Conservation (phyloP, 2,113 vertebrate species). For the Cyanistes caeruleus region DNA sequence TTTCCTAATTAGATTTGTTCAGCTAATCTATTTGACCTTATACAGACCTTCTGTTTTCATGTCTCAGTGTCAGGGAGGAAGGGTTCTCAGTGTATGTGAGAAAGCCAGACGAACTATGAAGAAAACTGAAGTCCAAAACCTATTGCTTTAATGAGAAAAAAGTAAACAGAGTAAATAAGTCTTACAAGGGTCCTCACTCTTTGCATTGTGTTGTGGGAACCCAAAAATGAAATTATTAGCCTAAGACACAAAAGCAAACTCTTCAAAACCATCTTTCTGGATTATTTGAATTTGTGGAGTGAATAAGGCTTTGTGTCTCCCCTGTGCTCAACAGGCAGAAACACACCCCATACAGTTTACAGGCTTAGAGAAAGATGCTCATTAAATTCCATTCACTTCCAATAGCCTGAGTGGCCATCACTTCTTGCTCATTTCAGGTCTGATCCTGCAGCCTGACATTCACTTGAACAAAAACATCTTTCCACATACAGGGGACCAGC, state of each 20-base stretch:
- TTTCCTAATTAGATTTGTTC: constrained; percentile 47
- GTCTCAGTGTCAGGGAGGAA: neutral
- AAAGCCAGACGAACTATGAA: neutral
- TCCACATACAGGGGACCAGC: neutral
- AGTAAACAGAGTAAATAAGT: neutral
- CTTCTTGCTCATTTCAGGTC: neutral
- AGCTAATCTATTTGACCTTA: constrained; percentile 43
- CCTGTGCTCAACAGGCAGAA: neutral
- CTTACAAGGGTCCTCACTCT: neutral
- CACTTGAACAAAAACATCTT: neutral
- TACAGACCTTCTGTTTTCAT: constrained; percentile 14
- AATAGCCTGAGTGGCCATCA: neutral
- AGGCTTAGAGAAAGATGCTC: neutral
- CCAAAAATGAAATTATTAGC: neutral
- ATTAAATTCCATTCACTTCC: neutral
- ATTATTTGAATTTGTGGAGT: neutral
- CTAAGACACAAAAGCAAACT: neutral
- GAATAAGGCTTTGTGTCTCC: neutral
- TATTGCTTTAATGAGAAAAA: neutral
- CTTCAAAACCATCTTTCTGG: neutral
- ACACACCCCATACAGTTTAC: accelerated
- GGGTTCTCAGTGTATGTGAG: accelerated
- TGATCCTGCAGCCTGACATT: neutral
- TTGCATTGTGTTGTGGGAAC: neutral
- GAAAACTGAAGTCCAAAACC: neutral